phyloP scores from a whole-genome alignment of 2,797 vertebrate species.

The Delichon dasypus region DNA sequence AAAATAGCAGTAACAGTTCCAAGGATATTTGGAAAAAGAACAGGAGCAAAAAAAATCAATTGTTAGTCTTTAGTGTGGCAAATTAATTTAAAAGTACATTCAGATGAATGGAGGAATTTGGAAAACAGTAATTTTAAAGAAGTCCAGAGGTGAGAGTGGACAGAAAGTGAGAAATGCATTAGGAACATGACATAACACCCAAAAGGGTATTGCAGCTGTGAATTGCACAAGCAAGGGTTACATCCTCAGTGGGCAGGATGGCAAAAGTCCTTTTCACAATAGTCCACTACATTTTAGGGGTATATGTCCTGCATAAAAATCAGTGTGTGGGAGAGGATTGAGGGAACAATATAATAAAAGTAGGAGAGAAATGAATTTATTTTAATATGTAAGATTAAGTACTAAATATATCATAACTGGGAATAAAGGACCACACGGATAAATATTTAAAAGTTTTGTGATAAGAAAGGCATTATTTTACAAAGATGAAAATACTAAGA shows the following conservation, averaged over 20 bases:
- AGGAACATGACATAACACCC: not conserved
- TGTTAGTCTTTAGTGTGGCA: not conserved
- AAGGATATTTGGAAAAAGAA: not conserved
- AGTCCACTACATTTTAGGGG: not conserved
- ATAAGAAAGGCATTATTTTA: constrained; percentile 24
- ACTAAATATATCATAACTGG: not conserved
- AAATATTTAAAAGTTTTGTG: not conserved
- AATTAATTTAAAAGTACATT: not conserved
- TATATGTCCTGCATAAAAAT: not conserved
- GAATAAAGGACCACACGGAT: not conserved
- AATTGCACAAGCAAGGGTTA: not conserved
- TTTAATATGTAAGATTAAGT: constrained; percentile 10
- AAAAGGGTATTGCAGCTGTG: not conserved
- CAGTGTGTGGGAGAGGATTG: not conserved
- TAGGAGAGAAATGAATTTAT: not conserved
- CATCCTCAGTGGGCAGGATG: not conserved
- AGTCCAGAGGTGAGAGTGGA: not conserved
- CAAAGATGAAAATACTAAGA: not conserved
- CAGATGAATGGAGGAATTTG: not conserved
- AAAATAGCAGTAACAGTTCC: not conserved
- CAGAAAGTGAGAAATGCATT: not conserved
- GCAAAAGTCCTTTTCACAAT: not conserved
- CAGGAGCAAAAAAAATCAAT: not conserved
- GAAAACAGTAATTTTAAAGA: not conserved
- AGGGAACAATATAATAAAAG: not conserved